These are phyloP conservation scores for Pandemis corylana DNA, from an alignment of 2,888 invertebrate species.

Conservation along the genomic window DNA sequence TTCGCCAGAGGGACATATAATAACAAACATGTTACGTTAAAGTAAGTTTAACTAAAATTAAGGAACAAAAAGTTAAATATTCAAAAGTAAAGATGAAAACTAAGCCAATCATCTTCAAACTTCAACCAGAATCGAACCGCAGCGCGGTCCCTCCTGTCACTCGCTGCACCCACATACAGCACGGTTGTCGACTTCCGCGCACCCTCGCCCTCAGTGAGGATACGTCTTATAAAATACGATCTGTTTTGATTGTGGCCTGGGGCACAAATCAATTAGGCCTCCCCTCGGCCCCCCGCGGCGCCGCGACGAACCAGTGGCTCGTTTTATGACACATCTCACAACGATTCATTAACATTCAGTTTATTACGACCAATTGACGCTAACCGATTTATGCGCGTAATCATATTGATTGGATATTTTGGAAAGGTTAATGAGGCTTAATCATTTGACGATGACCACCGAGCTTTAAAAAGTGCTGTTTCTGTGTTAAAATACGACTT, in stretches of 20 bases:
- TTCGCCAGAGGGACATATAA: too few relatives aligned
- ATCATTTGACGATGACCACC: conserved; percentile 13
- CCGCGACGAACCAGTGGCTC: conserved; percentile 80
- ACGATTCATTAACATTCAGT: conserved; percentile 83
- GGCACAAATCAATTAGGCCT: conserved; percentile 85
- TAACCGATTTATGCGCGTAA: conserved; percentile 54
- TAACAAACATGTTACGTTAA: too few relatives aligned
- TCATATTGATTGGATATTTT: conserved; percentile 60
- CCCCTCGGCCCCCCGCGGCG: conserved; percentile 73
- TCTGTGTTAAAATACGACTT: neutral
- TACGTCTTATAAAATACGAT: conserved; percentile 85
- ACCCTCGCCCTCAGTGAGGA: conserved; percentile 74
- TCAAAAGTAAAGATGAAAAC: neutral
- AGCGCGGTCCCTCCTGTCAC: conserved; percentile 41
- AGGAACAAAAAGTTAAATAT: neutral
- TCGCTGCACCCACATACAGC: conserved; percentile 36
- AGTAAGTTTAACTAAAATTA: too few relatives aligned
- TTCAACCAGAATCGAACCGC: conserved; percentile 60
- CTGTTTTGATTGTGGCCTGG: conserved; percentile 86
- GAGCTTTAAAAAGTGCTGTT: neutral
- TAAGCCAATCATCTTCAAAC: neutral
- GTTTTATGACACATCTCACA: conserved; percentile 84
- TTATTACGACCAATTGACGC: conserved; percentile 78
- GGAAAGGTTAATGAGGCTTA: conserved; percentile 34
- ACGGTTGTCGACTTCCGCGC: conserved; percentile 49